Evolutionary conservation across 2,888 invertebrate species (phyloP).

Genomic region (Caenorhabditis imperialis): DNA sequence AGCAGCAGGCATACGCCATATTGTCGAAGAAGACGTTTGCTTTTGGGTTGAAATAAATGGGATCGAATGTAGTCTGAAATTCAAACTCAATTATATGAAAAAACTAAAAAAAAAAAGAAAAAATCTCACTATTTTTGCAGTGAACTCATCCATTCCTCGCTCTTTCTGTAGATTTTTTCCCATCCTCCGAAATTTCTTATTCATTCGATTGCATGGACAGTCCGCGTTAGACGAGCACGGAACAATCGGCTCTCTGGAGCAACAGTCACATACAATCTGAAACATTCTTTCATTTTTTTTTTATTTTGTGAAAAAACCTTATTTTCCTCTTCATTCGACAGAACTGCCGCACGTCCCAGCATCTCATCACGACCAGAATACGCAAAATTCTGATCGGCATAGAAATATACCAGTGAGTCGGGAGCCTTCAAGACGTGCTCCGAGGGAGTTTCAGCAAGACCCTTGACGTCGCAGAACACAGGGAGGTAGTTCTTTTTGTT

Average conservation of each 20-base stretch:
- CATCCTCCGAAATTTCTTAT: conserved; percentile 3
- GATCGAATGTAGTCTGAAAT: conserved; percentile 28
- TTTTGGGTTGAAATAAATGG: not conserved
- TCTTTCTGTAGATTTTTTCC: conserved; percentile 2
- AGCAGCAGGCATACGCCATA: conserved; percentile 11
- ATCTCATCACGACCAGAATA: too few species aligned
- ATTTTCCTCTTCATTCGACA: conserved; percentile 3
- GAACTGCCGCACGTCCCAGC: too few species aligned
- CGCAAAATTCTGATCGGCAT: too few species aligned
- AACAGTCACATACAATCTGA: conserved; percentile 27
- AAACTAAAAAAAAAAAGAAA: too few species aligned
- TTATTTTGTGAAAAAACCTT: not conserved
- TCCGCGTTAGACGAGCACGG: conserved; percentile 16
- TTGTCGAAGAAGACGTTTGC: not conserved
- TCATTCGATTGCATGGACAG: conserved; percentile 26
- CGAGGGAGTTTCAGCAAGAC: too few species aligned
- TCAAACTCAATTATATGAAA: too few species aligned
- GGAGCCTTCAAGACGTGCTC: too few species aligned
- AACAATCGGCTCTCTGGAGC: not conserved
- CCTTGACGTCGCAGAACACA: too few species aligned
- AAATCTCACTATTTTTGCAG: too few species aligned
- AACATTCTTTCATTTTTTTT: not conserved
- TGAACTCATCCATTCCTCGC: not conserved
- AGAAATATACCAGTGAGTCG: too few species aligned
- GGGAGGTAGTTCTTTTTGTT: too few species aligned